Evolutionary conservation across 2,797 vertebrate genomes (phyloP), one percentile per base, ranked within the genome.

Genomic region (Pseudomugil gertrudae): DNA sequence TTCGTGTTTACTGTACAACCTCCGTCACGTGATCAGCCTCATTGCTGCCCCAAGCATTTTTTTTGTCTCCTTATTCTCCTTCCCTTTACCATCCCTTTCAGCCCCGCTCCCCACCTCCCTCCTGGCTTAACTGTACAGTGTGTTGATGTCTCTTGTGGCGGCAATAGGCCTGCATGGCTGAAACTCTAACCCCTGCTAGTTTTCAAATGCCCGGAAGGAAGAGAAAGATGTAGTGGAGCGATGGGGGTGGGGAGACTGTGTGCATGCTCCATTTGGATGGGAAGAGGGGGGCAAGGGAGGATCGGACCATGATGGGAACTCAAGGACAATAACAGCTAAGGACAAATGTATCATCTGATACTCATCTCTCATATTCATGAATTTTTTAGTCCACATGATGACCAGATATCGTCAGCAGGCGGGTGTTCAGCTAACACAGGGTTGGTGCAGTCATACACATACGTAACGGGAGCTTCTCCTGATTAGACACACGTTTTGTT

Each of bases 301-400:
- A 86, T 90, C 72, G 89, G 91, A 90, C 88, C 63, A 45, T 82
- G 90, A 91, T 92, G 86, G 89, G 90, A 92, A 94, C 90, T 93
- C 93, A 94, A 95, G 93, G 94, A 94, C 93, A 94, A 92, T 91
- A 94, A 90, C 80, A 92, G 91, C 92, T 93, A 94, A 95, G 94
- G 94, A 94, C 94, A 93, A 94, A 94, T 78, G 89, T 89, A 92
- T 92, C 91, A 93, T 92, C 81, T 55, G 79, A 85, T 86, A 86
- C 86, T 90, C 85, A 89, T 90, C 89, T 87, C 87, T 92, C 80
- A 83, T 84, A 82, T 90, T 86, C 83, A 85, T 86, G 83, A 87
- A 78, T 90, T 76, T 92, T 89, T 90, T 70, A 83, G 80, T 82
- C 73, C 76, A 83, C 74, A 88, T 76, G 83, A 85, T 72, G 79